These are phyloP conservation scores for Macrocentrus cingulum DNA, from an alignment of 1,140 invertebrate genomes.

Conservation along the genomic window DNA sequence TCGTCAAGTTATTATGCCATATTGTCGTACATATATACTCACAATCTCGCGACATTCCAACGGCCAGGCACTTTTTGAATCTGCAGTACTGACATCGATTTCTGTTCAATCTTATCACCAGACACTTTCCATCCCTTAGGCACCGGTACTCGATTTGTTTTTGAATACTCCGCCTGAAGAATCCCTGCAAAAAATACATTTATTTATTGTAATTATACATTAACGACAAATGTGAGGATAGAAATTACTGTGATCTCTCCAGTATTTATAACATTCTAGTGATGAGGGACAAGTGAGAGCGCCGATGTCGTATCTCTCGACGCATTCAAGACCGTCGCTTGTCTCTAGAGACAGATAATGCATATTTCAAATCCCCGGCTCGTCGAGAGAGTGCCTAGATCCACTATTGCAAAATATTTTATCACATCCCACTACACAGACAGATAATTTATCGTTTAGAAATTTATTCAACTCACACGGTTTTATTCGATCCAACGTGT, in stretches of 20 bases:
- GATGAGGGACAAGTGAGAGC: slow-evolving; percentile 22
- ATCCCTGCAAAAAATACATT: slow-evolving; percentile 67
- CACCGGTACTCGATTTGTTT: slow-evolving; percentile 98
- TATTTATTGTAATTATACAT: no score
- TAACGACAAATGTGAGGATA: not conserved
- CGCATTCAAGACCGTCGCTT: not conserved
- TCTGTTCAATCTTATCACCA: slow-evolving; percentile 92
- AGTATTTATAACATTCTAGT: not conserved
- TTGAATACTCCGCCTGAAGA: slow-evolving; percentile 88
- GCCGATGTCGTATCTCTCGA: slow-evolving; percentile 13
- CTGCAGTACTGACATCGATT: slow-evolving; percentile 98
- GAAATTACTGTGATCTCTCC: no score
- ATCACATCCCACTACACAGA: not conserved
- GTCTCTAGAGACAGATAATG: slow-evolving; percentile 10
- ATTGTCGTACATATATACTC: no score
- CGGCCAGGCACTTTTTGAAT: slow-evolving; percentile 97
- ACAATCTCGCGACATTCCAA: slow-evolving; percentile 98
- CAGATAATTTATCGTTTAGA: not conserved
- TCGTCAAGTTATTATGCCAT: no score
- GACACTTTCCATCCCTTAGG: slow-evolving; percentile 93
- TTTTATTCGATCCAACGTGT: no score
- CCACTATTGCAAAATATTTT: slow-evolving; percentile 20
- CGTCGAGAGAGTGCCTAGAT: not conserved
- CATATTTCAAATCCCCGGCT: slow-evolving; percentile 18
- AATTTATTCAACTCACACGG: no score